A percentile compares a stretch with the other conserved stretches of the same genome.
Evolutionary conservation across 2,888 invertebrate genomes (phyloP).

Genomic region (Caenorhabditis sulstoni): DNA sequence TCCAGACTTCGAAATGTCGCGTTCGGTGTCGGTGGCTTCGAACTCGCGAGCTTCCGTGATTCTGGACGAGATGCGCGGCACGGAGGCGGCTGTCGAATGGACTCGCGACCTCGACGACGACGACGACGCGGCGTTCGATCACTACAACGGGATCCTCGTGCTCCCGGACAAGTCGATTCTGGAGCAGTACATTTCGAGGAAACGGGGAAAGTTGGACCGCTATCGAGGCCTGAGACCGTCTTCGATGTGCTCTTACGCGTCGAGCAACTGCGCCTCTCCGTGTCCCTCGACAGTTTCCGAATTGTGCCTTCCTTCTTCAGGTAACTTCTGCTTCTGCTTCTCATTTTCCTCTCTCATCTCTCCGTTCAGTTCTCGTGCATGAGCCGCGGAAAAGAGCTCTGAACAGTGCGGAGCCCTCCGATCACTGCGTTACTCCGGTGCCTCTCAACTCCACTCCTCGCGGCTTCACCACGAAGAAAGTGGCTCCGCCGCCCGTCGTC

Average conservation of each 20-base stretch:
- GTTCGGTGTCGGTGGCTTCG: constrained; percentile 44
- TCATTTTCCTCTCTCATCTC: not conserved
- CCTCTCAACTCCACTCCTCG: constrained; percentile 49
- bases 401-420: constrained; percentile 51
- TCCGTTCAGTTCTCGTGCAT: constrained; percentile 37
- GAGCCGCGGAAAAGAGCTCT: constrained; percentile 49
- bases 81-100: constrained; percentile 67
- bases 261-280: constrained; percentile 66
- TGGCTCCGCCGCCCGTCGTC: constrained; percentile 49
- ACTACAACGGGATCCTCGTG: constrained; percentile 67
- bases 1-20: constrained; percentile 40
- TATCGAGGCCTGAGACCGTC: constrained; percentile 43
- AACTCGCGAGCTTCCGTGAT: constrained; percentile 64
- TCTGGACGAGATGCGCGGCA: constrained; percentile 69
- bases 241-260: constrained; percentile 57
- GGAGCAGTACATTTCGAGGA: constrained; percentile 76
- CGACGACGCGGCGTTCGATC: constrained; percentile 14
- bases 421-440: constrained; percentile 27
- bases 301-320: constrained; percentile 70
- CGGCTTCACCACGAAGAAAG: constrained; percentile 45
- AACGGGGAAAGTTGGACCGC: constrained; percentile 54
- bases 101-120: constrained; percentile 36
- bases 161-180: constrained; percentile 78
- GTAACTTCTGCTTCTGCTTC: constrained; percentile 21
- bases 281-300: constrained; percentile 71